Base-by-base conservation (phyloP, 2,888 invertebrate genomes). In the Lycaena phlaeas region DNA sequence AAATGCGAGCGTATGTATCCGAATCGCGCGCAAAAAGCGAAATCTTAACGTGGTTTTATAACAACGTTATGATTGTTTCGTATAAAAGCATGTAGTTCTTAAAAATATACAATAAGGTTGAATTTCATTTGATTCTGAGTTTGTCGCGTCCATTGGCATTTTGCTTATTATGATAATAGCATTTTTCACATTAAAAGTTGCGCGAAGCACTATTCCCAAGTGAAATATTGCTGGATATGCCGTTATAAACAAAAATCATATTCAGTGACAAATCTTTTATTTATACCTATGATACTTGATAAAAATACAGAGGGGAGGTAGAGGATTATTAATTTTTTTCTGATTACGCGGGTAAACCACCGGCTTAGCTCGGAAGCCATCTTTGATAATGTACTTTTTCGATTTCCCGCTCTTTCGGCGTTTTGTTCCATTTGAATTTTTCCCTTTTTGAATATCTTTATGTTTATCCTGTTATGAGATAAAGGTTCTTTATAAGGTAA, bases 111-210 rank as follows among this genome's bases (percentile, higher is more conserved):
- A 3, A 39, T 55, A 59, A 47, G 50, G 46, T 41, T 30, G 2
- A 41, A 10, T 38, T 47, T 50, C n/a, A 3, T 29, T 6, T 4
- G 3, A 11, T 15, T n/a, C 12, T n/a, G 36, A 38, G 37, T 41
- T 41, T 36, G 29, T 7, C 37, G 31, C 18, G 25, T 11, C 36
- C 29, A 41, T 37, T 38, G 18, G 14, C 27, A 36, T 14, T 48
- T 57, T 54, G 59, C 57, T 50, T 51, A 50, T 59, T 68, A 76
- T 72, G 70, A 78, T 81, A 81, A 81, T 81, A 68, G 68, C 71
- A 79, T 81, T 81, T 81, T 81, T 81, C 81, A 75, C 73, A 81
- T 81, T 81, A 81, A 81, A 79, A 81, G 79, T 64, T 68, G 61
- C 64, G 52, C 64, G 52, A 44, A 45, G 41, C 46, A 43, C 44